Evolutionary conservation across 1,140 invertebrate species (phyloP), one percentile per base, ranked within the genome.

Genomic region (Apis florea): DNA sequence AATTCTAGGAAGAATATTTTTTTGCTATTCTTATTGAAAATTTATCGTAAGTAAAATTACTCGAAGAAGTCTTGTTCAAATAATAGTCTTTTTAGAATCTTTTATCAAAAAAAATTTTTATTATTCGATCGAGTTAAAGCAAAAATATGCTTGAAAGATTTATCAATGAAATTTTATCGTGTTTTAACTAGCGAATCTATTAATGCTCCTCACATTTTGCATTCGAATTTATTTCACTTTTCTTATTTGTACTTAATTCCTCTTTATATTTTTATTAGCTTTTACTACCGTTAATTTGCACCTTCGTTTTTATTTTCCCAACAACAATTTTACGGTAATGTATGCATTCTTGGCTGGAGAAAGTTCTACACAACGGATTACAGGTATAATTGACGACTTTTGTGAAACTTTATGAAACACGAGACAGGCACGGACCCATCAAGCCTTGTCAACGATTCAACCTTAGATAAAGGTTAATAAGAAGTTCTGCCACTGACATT

Each of bases 401-500:
- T n/a, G 51, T 15, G 11, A 11, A 40, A 40, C 4, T 40, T 21
- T 21, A 10, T n/a, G 24, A 17, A 31, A 59, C 21, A 1, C 4
- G 1, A n/a, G 24, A 59, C 31, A 68, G n/a, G 51, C 51, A 21
- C 58, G 26, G 59, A 15, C 26, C 10, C 13, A 26, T 40, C 59
- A n/a, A 26, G 40, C 13, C 54, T 15, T 61, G 67, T 49, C 66
- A 17, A 21, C 31, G 70, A 40, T 26, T 67, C 31, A 24, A 11
- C 40, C 49, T 11, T 51, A 31, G 64, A 40, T 51, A 74, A 74
- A 75, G 71, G 79, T 80, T 80, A 80, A 80, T n/a, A 1, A 64
- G 58, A 80, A 58, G 54, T 56, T 26, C 71, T 31, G 71, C 47
- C 64, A 68, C 64, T 67, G 79, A 74, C 70, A 80, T 80, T 80